Percentiles rank a stretch among this genome's conserved stretches.
Conservation (phyloP, 2,888 invertebrate genomes). For the Prosopocoilus inquinatus region DNA sequence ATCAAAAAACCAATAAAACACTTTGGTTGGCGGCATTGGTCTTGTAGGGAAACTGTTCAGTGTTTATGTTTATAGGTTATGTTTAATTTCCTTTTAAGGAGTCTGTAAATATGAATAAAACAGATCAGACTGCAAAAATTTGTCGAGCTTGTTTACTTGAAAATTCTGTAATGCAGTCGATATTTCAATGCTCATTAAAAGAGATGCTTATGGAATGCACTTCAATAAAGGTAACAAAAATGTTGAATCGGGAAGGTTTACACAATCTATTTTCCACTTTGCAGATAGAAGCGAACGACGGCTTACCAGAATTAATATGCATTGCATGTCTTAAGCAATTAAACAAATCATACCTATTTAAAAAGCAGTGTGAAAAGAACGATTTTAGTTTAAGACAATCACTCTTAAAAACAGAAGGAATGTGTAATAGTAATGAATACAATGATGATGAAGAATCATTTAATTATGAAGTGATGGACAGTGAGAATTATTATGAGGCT, state of each 20-base stretch:
- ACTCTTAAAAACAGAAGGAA: conserved; percentile 1
- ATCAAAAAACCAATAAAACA: background rate
- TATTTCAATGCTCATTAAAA: conserved; percentile 21
- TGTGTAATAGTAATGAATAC: conserved; percentile 2
- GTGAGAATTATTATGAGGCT: conserved; percentile 8
- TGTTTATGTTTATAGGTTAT: background rate
- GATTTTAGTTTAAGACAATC: conserved; percentile 24
- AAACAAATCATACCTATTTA: conserved; percentile 31
- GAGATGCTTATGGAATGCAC: conserved; percentile 23
- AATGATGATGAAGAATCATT: background rate
- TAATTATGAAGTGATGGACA: background rate
- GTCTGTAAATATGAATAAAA: background rate
- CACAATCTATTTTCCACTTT: background rate
- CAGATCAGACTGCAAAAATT: conserved; percentile 10
- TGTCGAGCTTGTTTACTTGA: conserved; percentile 26
- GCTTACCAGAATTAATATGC: conserved; percentile 38
- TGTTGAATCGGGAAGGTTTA: background rate
- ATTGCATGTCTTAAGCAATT: conserved; percentile 31
- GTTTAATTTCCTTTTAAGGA: background rate
- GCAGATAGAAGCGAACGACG: conserved; percentile 39
- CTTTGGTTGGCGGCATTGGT: background rate
- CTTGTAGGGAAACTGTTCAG: background rate
- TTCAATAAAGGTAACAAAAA: conserved; percentile 21
- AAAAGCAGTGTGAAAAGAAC: conserved; percentile 33
- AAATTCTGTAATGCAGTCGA: conserved; percentile 20